These are phyloP conservation scores for Cryptotis parvus DNA, from an alignment of 2,113 vertebrate species.

Conservation along the genomic window DNA sequence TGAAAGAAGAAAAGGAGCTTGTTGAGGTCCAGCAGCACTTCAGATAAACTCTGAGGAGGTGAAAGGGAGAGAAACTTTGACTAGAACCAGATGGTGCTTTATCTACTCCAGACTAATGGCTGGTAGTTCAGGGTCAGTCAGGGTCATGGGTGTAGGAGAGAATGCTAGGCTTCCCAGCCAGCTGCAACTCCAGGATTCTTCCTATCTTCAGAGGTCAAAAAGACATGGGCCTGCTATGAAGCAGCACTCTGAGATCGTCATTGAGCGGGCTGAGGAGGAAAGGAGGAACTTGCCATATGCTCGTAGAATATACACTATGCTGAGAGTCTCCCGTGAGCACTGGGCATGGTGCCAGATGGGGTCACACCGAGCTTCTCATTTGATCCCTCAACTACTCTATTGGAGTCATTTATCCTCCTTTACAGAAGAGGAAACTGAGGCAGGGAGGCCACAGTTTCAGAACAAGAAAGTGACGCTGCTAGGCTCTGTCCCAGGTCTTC, in stretches of 20 bases:
- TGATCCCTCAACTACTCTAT: background rate
- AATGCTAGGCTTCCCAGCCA: slow-evolving; percentile 41
- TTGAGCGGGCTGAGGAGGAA: background rate
- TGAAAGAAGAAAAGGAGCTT: slow-evolving; percentile 17
- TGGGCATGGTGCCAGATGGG: background rate
- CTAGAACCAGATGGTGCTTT: slow-evolving; percentile 69
- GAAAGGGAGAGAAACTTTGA: slow-evolving; percentile 63
- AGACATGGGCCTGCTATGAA: background rate
- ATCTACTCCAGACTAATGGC: slow-evolving; percentile 61
- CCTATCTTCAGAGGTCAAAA: background rate
- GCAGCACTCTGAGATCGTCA: background rate
- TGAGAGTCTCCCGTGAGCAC: background rate
- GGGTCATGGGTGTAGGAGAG: slow-evolving; percentile 45
- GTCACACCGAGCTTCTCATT: background rate
- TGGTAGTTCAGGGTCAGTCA: slow-evolving; percentile 42
- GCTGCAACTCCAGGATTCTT: slow-evolving; percentile 11
- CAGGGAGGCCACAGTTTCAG: background rate
- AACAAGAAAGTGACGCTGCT: background rate
- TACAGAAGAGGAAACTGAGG: background rate
- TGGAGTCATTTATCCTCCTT: background rate
- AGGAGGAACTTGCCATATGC: background rate
- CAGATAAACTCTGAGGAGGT: slow-evolving; percentile 32
- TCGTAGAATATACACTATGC: background rate
- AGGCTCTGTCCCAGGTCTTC: background rate
- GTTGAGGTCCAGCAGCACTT: background rate